Conservation (phyloP, 2,888 invertebrate species). For the Atherix ibis region DNA sequence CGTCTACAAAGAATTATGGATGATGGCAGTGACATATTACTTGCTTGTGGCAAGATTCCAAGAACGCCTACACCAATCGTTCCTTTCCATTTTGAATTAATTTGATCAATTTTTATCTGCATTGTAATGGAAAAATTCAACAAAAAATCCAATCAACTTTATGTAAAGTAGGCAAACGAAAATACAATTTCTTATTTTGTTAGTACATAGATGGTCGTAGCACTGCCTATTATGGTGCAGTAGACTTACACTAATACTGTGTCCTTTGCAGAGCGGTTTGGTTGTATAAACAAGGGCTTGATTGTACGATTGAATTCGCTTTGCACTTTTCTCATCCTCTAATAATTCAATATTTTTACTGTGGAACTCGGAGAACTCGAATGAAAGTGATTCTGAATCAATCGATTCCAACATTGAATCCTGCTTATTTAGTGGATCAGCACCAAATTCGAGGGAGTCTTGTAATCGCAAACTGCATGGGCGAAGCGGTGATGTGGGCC, state of each 20-base stretch:
- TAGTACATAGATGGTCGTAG: background rate
- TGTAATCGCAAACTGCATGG: slow-evolving; percentile 36
- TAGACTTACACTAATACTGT: slow-evolving; percentile 52
- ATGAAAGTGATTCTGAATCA: slow-evolving; percentile 35
- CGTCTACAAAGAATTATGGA: slow-evolving; percentile 63
- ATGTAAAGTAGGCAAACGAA: background rate
- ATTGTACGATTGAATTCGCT: slow-evolving; percentile 67
- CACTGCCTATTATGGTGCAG: too few species aligned
- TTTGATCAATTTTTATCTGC: slow-evolving; percentile 55
- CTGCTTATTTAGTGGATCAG: slow-evolving; percentile 37
- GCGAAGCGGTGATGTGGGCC: slow-evolving; percentile 34
- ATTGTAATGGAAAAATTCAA: slow-evolving; percentile 2
- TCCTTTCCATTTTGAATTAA: slow-evolving; percentile 61
- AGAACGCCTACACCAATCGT: slow-evolving; percentile 65
- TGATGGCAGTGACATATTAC: slow-evolving; percentile 47
- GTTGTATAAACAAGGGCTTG: slow-evolving; percentile 59
- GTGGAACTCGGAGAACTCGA: slow-evolving; percentile 66
- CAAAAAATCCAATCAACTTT: background rate
- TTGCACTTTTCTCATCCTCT: slow-evolving; percentile 48
- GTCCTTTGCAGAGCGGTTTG: slow-evolving; percentile 48
- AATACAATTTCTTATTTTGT: background rate
- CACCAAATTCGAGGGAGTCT: slow-evolving; percentile 43
- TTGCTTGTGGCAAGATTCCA: slow-evolving; percentile 51
- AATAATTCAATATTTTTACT: slow-evolving; percentile 65
- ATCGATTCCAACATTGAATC: slow-evolving; percentile 33